Percentiles rank a stretch among this genome's conserved stretches.
Evolutionary conservation across 2,113 vertebrate species (phyloP).

Genomic region (Oncorhynchus masou): DNA sequence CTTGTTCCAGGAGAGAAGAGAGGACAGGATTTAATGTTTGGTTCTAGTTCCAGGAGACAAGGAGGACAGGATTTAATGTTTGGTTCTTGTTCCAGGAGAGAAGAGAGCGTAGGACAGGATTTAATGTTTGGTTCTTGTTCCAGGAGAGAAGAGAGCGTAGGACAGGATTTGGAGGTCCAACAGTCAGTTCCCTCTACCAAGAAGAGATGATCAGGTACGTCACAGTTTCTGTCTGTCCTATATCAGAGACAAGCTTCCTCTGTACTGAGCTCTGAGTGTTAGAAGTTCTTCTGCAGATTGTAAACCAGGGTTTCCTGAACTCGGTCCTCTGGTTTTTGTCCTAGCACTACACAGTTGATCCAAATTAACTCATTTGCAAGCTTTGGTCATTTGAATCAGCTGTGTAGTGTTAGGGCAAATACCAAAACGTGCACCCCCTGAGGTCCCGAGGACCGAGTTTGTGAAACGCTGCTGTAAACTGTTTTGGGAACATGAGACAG

Average conservation of each 20-base stretch:
- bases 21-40: background rate
- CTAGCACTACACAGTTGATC: too few relatives aligned
- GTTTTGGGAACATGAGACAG: background rate
- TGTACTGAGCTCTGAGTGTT: background rate
- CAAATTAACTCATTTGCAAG: too few relatives aligned
- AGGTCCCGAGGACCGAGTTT: too few relatives aligned
- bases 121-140: background rate
- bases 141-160: conserved; percentile 83
- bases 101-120: too few relatives aligned
- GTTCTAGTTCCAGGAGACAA: conserved; percentile 66
- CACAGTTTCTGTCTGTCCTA: background rate
- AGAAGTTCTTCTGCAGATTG: background rate
- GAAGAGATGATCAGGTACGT: conserved; percentile 94
- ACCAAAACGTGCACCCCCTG: too few relatives aligned
- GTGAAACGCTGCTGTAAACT: too few relatives aligned
- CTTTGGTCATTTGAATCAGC: too few relatives aligned
- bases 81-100: conserved; percentile 62
- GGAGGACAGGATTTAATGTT: background rate
- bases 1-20: too few relatives aligned
- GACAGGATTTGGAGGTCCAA: conserved; percentile 84
- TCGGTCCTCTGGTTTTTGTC: too few relatives aligned
- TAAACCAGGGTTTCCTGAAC: background rate
- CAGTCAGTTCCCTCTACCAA: conserved; percentile 92
- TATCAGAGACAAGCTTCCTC: background rate
- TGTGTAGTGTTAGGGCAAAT: too few relatives aligned